A percentile compares a stretch with the other conserved stretches of the same genome.
Evolutionary conservation across 2,797 vertebrate species (phyloP).

Genomic region (Pogonophryne albipinna): DNA sequence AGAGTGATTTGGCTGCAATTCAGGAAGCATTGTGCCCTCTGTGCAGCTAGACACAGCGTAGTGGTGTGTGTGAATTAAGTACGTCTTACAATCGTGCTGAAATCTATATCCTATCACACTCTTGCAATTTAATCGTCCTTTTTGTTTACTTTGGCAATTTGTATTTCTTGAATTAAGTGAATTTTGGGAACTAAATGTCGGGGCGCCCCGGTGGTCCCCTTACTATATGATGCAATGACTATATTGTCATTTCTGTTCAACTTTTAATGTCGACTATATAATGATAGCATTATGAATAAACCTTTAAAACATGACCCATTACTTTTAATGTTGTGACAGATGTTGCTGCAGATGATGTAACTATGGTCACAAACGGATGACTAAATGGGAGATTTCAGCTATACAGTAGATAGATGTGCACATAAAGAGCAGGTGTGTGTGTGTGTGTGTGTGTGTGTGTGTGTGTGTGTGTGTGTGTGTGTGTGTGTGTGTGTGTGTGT

Average conservation of each 20-base stretch:
- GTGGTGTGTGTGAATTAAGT: background rate
- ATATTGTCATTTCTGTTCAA: slow-evolving; percentile 32
- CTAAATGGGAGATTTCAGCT: slow-evolving; percentile 27
- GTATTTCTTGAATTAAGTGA: slow-evolving; percentile 4
- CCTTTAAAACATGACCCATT: slow-evolving; percentile 47
- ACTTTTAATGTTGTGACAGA: slow-evolving; percentile 66
- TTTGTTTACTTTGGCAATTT: background rate
- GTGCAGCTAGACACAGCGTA: background rate
- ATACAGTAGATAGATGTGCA: slow-evolving; percentile 34
- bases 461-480: no score
- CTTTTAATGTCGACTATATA: slow-evolving; percentile 38
- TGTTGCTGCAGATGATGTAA: slow-evolving; percentile 49
- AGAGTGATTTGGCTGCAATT: background rate
- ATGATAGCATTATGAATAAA: slow-evolving; percentile 55
- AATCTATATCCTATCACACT: background rate
- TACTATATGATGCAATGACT: slow-evolving; percentile 22
- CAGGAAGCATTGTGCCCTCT: background rate
- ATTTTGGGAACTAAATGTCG: background rate
- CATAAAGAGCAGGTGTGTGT: slow-evolving; percentile 63
- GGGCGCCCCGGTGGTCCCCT: slow-evolving; percentile 15
- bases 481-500: no score
- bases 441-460: no score
- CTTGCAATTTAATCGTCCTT: background rate
- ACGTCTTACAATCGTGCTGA: no score
- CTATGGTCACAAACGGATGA: slow-evolving; percentile 40